Conservation (phyloP, 2,888 invertebrate genomes). For the Oeneis ivallda region DNA sequence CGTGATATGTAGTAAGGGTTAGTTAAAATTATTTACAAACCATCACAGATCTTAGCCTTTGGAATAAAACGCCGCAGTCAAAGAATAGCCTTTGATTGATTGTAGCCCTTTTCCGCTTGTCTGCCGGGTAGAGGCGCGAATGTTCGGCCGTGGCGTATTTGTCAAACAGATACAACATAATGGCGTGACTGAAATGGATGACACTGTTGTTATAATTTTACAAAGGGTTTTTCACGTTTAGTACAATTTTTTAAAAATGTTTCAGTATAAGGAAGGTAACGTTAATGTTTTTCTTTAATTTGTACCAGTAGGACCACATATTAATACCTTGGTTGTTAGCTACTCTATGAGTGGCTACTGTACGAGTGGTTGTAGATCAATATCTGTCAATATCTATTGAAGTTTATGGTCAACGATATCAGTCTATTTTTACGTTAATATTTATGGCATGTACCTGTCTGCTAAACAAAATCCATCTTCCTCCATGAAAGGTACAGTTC, state of each 20-base stretch:
- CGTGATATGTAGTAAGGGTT: no score
- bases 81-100: constrained; percentile 66
- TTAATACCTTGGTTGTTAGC: no score
- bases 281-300: not conserved
- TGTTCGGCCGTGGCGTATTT: constrained; percentile 63
- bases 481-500: constrained; percentile 64
- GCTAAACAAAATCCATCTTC: constrained; percentile 64
- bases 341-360: no score
- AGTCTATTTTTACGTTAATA: no score
- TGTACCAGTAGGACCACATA: no score
- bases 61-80: constrained; percentile 68
- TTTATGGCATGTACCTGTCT: constrained; percentile 62
- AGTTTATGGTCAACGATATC: no score
- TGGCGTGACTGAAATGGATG: constrained; percentile 65
- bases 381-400: no score
- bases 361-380: no score
- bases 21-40: constrained; percentile 51
- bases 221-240: not conserved
- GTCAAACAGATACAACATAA: constrained; percentile 65
- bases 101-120: constrained; percentile 58
- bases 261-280: not conserved
- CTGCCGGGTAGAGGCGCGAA: constrained; percentile 57
- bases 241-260: not conserved
- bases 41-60: constrained; percentile 66
- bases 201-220: not conserved